These are phyloP conservation scores for Sisyra nigra DNA, from an alignment of 2,888 invertebrate genomes.

Conservation along the genomic window DNA sequence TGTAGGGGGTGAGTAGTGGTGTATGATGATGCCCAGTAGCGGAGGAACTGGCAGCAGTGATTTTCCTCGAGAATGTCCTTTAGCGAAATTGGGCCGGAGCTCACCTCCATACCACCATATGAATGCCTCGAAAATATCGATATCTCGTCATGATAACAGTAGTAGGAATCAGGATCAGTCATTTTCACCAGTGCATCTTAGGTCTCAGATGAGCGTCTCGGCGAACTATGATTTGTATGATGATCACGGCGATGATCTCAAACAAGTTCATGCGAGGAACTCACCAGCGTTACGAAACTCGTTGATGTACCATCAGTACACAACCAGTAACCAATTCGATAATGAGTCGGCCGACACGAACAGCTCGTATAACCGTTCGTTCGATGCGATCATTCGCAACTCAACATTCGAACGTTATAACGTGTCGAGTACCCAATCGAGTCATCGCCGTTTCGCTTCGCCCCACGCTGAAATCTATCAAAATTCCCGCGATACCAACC, in stretches of 20 bases:
- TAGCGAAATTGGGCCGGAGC: slow-evolving; percentile 38
- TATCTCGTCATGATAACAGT: background rate
- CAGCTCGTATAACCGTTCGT: background rate
- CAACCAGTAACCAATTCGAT: background rate
- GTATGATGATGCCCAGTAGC: no score
- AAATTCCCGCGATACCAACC: slow-evolving; percentile 15
- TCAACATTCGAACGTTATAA: slow-evolving; percentile 15
- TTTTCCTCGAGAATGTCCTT: slow-evolving; percentile 27
- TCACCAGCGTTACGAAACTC: background rate
- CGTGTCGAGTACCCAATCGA: slow-evolving; percentile 13
- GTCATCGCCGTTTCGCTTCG: slow-evolving; percentile 11
- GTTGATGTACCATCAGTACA: background rate
- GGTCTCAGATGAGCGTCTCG: background rate
- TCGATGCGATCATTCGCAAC: background rate
- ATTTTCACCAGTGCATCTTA: slow-evolving; percentile 8
- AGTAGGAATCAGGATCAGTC: slow-evolving; percentile 11
- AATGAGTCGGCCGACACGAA: background rate
- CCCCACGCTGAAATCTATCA: slow-evolving; percentile 8
- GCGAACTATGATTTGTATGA: background rate
- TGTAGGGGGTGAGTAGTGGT: no score
- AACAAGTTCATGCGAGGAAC: background rate
- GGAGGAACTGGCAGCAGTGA: no score
- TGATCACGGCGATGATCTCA: background rate
- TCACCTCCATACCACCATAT: slow-evolving; percentile 23
- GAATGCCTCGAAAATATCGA: background rate